Conservation (phyloP, 2,888 invertebrate genomes). For the Pseudoips prasinana region DNA sequence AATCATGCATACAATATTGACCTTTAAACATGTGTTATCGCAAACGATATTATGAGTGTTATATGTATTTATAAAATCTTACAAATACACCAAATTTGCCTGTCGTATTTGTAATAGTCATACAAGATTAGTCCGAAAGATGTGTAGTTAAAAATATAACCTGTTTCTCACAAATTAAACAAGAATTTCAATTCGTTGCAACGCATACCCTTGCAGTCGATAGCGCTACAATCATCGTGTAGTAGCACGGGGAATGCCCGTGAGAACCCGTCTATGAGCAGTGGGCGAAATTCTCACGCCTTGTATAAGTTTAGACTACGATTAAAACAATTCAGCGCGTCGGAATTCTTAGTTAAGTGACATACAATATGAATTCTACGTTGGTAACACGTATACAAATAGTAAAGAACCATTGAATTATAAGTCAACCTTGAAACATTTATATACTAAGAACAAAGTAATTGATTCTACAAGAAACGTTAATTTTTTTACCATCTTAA, state of each 20-base stretch:
- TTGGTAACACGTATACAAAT: conserved; percentile 13
- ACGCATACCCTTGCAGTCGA: too few species aligned
- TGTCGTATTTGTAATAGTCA: too few species aligned
- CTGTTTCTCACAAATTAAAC: too few species aligned
- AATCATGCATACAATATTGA: too few species aligned
- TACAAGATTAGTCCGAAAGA: too few species aligned
- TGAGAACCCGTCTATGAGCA: conserved; percentile 38
- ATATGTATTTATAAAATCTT: too few species aligned
- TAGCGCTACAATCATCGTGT: background rate
- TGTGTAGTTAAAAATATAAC: too few species aligned
- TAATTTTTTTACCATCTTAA: too few species aligned
- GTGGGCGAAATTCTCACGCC: conserved; percentile 62
- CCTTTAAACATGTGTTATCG: too few species aligned
- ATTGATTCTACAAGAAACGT: conserved; percentile 21
- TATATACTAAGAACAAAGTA: conserved; percentile 16
- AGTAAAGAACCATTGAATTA: conserved; percentile 16
- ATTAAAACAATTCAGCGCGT: conserved; percentile 47
- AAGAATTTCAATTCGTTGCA: too few species aligned
- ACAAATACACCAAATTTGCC: too few species aligned
- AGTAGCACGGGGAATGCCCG: conserved; percentile 42
- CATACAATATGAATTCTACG: conserved; percentile 15
- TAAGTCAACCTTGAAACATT: conserved; percentile 24
- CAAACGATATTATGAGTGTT: too few species aligned
- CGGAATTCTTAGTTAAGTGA: conserved; percentile 40
- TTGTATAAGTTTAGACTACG: conserved; percentile 50